Conservation (phyloP, 64 coral and sea anemone genomes). For the Trachythela sp. region DNA sequence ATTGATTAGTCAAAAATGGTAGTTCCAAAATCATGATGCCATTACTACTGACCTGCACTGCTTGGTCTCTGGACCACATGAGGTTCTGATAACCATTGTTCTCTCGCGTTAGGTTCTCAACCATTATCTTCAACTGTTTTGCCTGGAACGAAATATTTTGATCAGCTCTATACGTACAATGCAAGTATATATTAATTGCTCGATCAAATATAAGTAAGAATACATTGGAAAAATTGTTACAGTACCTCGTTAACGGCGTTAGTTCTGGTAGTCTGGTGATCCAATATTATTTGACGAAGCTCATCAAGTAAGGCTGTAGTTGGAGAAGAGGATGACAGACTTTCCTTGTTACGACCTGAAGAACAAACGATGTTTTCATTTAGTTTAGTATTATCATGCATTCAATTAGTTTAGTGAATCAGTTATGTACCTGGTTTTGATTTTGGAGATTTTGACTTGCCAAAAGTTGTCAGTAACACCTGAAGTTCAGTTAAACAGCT, state of each 20-base stretch:
- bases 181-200: too few species aligned
- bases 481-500: conserved; percentile 89
- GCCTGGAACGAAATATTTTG: conserved; percentile 48
- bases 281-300: conserved; percentile 71
- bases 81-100: conserved; percentile 80
- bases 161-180: too few species aligned
- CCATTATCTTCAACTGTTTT: conserved; percentile 64
- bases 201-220: too few species aligned
- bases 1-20: not conserved
- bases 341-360: not conserved
- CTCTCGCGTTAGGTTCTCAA: conserved; percentile 77
- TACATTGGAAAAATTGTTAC: too few species aligned
- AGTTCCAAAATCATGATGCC: not conserved
- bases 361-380: too few species aligned
- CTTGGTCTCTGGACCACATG: conserved; percentile 73
- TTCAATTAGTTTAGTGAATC: not conserved
- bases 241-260: conserved; percentile 86
- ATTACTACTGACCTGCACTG: conserved; percentile 54
- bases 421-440: not conserved
- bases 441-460: not conserved
- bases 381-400: too few species aligned
- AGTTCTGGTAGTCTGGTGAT: conserved; percentile 79
- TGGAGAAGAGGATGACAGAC: not conserved
- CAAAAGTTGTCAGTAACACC: conserved; percentile 33
- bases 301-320: conserved; percentile 55